Evolutionary conservation across 2,888 invertebrate genomes (phyloP).

Genomic region (Tribolium freemani): DNA sequence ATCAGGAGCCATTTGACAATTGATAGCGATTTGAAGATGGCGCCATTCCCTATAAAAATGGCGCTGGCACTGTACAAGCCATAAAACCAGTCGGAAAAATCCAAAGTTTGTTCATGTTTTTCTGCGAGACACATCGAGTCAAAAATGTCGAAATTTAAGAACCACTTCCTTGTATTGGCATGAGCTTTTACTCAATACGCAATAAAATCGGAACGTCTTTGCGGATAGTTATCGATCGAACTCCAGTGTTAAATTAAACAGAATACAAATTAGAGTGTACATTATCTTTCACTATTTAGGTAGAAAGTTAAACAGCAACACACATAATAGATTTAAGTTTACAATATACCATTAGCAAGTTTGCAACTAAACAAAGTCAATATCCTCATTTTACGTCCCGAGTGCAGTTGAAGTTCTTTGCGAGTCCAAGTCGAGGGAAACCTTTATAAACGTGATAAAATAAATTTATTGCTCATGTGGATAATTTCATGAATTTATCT

Average conservation of each 20-base stretch:
- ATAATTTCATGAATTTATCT: slow-evolving; percentile 35
- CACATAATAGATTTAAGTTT: slow-evolving; percentile 25
- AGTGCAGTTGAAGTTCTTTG: slow-evolving; percentile 22
- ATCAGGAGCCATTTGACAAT: not conserved
- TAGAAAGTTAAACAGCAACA: slow-evolving; percentile 27
- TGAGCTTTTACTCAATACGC: slow-evolving; percentile 8
- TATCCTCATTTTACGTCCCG: slow-evolving; percentile 22
- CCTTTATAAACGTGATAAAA: slow-evolving; percentile 24
- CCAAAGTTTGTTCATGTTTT: not conserved
- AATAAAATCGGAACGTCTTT: slow-evolving; percentile 17
- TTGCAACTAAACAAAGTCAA: slow-evolving; percentile 29
- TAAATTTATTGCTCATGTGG: slow-evolving; percentile 31
- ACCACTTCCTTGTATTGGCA: not conserved
- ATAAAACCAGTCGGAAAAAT: not conserved
- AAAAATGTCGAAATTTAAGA: slow-evolving; percentile 12
- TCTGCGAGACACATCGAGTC: not conserved
- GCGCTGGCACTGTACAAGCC: not conserved
- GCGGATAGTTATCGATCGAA: not conserved
- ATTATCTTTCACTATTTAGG: slow-evolving; percentile 31
- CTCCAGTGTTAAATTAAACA: slow-evolving; percentile 22
- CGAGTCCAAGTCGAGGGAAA: slow-evolving; percentile 7
- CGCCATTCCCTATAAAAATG: not conserved
- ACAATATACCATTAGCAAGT: slow-evolving; percentile 17
- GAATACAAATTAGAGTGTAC: slow-evolving; percentile 17
- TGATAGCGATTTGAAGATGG: not conserved